A percentile compares a stretch with the other conserved stretches of the same genome.
These are phyloP conservation scores for Ennomos fuscantarius DNA, from an alignment of 2,888 invertebrate genomes.

Conservation along the genomic window DNA sequence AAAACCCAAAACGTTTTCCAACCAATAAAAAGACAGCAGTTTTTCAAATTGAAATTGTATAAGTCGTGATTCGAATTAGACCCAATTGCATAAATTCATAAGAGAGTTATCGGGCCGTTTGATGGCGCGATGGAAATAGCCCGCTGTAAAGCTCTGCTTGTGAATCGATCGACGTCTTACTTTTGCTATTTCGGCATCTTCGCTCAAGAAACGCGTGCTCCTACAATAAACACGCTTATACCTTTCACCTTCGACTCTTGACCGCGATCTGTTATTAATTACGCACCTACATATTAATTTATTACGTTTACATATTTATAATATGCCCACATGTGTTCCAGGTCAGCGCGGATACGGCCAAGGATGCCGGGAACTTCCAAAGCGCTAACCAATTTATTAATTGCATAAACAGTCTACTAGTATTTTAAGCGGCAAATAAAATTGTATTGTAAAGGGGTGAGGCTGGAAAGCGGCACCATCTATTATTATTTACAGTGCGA, in stretches of 20 bases:
- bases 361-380: conserved; percentile 33
- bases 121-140: conserved; percentile 75
- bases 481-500: conserved; percentile 73
- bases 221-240: conserved; percentile 65
- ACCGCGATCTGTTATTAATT: conserved; percentile 53
- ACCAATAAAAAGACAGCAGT: conserved; percentile 12
- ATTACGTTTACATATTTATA: conserved; percentile 37
- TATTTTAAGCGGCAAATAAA: conserved; percentile 57
- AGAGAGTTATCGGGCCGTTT: conserved; percentile 66
- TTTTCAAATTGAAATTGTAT: conserved; percentile 20
- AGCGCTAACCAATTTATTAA: conserved; percentile 54
- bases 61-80: conserved; percentile 52
- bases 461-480: conserved; percentile 63
- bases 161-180: conserved; percentile 72
- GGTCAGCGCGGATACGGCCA: conserved; percentile 17
- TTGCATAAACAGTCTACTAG: conserved; percentile 49
- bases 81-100: conserved; percentile 67
- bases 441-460: conserved; percentile 67
- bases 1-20: no score
- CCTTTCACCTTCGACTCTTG: conserved; percentile 62
- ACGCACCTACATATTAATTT: conserved; percentile 41
- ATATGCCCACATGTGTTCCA: conserved; percentile 20
- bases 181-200: conserved; percentile 62
- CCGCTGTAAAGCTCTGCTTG: conserved; percentile 62
- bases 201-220: conserved; percentile 55